Evolutionary conservation across 2,888 invertebrate species (phyloP), one percentile per base, ranked within the genome.

Genomic region (Orchesellides sinensis): DNA sequence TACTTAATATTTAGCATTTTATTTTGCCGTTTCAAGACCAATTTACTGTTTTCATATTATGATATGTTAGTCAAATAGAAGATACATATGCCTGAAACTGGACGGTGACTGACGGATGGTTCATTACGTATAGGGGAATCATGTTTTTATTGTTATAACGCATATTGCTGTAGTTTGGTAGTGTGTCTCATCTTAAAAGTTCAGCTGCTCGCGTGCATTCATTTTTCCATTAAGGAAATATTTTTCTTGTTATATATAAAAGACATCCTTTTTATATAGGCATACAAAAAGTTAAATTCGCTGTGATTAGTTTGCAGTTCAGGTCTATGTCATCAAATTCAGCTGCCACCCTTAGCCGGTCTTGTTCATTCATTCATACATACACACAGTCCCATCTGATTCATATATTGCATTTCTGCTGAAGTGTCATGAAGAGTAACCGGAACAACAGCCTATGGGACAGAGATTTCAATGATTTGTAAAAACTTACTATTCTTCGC

Each of bases 391-490:
- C n/a, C n/a, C n/a, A n/a, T n/a, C n/a, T n/a, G n/a, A n/a, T n/a
- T n/a, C n/a, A n/a, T n/a, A n/a, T n/a, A n/a, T n/a, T n/a, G n/a
- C n/a, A n/a, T n/a, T n/a, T n/a, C n/a, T n/a, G 25, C 14, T 10
- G 4, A 10, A n/a, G 32, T 27, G 19, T 19, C 23, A 68, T 65
- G 68, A 68, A 59, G 32, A 68, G 77, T 47, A 77, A 68, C 77
- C 68, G 77, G 77, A 77, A 77, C 77, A 77, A 45, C 68, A 45
- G 77, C 68, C 54, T 59, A 68, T 59, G 40, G 49, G 59, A 77
- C 25, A 49, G 17, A 49, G 56, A 75, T 77, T 45, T 63, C 21
- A n/a, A n/a, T n/a, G n/a, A 17, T 69, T 40, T 56, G 19, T 27
- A 29, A 45, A 59, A 35, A 35, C 40, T 25, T 12, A 59, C n/a